Base-by-base conservation (phyloP, 2,888 invertebrate species). In the Eilema caniola region DNA sequence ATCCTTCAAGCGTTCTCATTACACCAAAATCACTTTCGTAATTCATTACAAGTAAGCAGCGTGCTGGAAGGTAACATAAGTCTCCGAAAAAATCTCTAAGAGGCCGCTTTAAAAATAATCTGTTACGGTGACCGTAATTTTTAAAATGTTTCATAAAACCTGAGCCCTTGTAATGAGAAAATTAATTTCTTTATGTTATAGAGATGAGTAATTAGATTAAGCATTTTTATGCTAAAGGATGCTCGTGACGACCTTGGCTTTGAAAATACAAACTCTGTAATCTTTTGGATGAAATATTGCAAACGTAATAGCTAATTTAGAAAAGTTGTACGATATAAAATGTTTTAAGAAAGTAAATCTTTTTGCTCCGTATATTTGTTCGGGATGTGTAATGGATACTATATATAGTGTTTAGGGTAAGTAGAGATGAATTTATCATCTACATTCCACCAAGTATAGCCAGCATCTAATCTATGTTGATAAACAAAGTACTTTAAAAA, bases 121-220 rank as follows among this genome's bases (percentile, higher is more conserved):
- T 77, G 77, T 75, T 79, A 74, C 77, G 61, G 59, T 33, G 72
- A 74, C 75, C 78, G 71, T 77, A 75, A 81, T 78, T 81, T 81
- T 78, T 81, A 77, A 79, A n/a, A 81, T 78, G 78, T 74, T 79
- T 74, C 81, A 81, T 81, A 81, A 81, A 81, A 81, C 69, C 66
- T 63, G 61, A 74, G 73, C 78, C 81, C 71, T 69, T 67, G 78
- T 79, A 81, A 81, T 81, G 81, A 81, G 76, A 81, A 81, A 81
- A 81, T 79, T 81, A 81, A 81, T 81, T 81, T 81, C 76, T 74
- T 73, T 71, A 72, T 66, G 69, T 76, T 78, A 81, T 81, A 78
- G 81, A 81, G 79, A 81, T 79, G 73, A 74, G 74, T 72, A 76
- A 76, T 65, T 62, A 71, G 73, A 81, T 77, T 69, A 72, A 69